Conservation (phyloP, 2,888 invertebrate species). For the Tethea ocularis region DNA sequence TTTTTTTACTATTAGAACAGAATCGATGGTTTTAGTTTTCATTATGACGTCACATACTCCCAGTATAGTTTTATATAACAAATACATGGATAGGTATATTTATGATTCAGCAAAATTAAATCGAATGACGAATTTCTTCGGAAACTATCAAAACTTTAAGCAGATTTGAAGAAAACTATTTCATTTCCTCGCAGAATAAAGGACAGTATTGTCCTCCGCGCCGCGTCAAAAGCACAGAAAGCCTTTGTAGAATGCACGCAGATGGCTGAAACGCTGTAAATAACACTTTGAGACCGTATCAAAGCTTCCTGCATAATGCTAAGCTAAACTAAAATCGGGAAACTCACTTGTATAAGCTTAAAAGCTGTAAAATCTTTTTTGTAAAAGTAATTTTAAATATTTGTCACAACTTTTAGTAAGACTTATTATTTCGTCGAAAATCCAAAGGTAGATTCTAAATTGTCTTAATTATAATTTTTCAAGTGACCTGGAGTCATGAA, state of each 20-base stretch:
- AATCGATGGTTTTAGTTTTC: too few species aligned
- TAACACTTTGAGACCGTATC: conserved; percentile 7
- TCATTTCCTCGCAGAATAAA: background rate
- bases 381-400: background rate
- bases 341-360: background rate
- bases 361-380: background rate
- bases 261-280: background rate
- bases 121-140: background rate
- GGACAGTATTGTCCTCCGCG: background rate
- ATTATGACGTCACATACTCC: too few species aligned
- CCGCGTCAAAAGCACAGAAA: background rate
- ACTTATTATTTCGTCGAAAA: too few species aligned
- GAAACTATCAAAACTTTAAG: background rate
- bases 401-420: too few species aligned
- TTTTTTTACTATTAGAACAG: too few species aligned
- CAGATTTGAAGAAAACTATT: background rate
- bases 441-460: too few species aligned
- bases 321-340: background rate
- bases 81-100: too few species aligned
- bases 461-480: too few species aligned
- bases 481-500: too few species aligned
- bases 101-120: background rate
- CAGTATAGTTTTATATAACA: too few species aligned
- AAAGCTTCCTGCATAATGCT: background rate
- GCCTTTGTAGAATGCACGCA: conserved; percentile 1